Conservation (phyloP, 2,888 invertebrate genomes). For the Cosmopolites sordidus region DNA sequence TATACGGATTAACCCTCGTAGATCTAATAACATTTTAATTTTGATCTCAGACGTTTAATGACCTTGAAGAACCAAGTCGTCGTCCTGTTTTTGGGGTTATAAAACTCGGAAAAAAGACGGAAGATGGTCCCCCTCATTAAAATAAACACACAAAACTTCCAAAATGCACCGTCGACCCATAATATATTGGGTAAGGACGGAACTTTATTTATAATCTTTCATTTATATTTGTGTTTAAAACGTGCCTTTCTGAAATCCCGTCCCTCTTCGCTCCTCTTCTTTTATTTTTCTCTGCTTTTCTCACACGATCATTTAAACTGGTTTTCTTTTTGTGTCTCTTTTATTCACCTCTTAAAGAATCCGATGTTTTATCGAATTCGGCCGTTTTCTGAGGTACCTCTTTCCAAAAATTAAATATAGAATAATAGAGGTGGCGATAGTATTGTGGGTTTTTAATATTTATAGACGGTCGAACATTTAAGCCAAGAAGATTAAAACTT, state of each 20-base stretch:
- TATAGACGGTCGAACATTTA: too few relatives aligned
- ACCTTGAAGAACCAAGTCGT: constrained; percentile 27
- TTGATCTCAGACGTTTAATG: constrained; percentile 24
- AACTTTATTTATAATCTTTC: constrained; percentile 28
- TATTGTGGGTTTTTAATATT: too few relatives aligned
- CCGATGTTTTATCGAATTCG: constrained; percentile 13
- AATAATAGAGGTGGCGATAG: too few relatives aligned
- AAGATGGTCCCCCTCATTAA: constrained; percentile 41
- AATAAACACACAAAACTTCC: constrained; percentile 37
- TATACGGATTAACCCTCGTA: too few relatives aligned
- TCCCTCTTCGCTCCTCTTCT: constrained; percentile 17
- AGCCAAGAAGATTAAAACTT: too few relatives aligned
- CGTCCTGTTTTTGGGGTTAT: constrained; percentile 30
- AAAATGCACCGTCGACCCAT: constrained; percentile 36
- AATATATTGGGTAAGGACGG: constrained; percentile 38
- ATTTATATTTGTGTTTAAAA: constrained; percentile 28
- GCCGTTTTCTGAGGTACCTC: constrained; percentile 1
- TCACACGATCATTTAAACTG: constrained; percentile 25
- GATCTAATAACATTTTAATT: constrained; percentile 26
- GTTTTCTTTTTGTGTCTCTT: constrained; percentile 21
- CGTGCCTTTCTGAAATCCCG: constrained; percentile 22
- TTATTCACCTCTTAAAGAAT: constrained; percentile 14
- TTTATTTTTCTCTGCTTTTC: too few relatives aligned
- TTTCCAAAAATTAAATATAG: too few relatives aligned
- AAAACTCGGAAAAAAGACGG: constrained; percentile 30